Conservation (phyloP, 1,140 invertebrate species). For the Tetranychus urticae region DNA sequence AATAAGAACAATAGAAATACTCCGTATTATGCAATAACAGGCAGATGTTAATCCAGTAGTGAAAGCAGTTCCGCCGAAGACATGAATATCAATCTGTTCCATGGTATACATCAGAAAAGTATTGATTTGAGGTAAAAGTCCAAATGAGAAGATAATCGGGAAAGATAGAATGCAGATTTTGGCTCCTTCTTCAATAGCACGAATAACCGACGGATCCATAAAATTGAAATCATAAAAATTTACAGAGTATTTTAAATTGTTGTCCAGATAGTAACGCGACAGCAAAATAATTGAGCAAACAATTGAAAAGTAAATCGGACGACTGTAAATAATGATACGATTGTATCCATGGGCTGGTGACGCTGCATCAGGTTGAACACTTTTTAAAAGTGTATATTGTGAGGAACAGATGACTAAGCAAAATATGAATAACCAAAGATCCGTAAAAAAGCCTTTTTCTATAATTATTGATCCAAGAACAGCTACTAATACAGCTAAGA, state of each 20-base stretch:
- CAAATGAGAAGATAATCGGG: conserved; percentile 74
- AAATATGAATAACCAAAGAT: conserved; percentile 77
- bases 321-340: conserved; percentile 48
- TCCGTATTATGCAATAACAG: conserved; percentile 57
- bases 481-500: conserved; percentile 62
- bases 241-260: neutral
- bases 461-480: conserved; percentile 60
- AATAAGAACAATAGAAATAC: conserved; percentile 42
- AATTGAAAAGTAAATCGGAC: conserved; percentile 85
- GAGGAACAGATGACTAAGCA: conserved; percentile 89
- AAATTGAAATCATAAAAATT: conserved; percentile 6
- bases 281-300: conserved; percentile 27
- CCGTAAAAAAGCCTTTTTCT: conserved; percentile 59
- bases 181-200: conserved; percentile 9
- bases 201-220: conserved; percentile 3
- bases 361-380: conserved; percentile 92
- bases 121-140: conserved; percentile 85
- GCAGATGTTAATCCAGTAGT: conserved; percentile 64
- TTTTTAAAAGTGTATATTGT: conserved; percentile 92
- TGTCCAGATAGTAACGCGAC: neutral
- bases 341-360: conserved; percentile 94
- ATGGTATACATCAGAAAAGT: conserved; percentile 84
- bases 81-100: conserved; percentile 80
- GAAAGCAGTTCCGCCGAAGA: conserved; percentile 81
- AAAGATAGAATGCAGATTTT: conserved; percentile 60